A percentile compares a stretch with the other conserved stretches of the same genome.
These are phyloP conservation scores for Bolinopsis microptera DNA, from an alignment of 37 sponge, comb jelly and placozoan genomes.

Conservation along the genomic window DNA sequence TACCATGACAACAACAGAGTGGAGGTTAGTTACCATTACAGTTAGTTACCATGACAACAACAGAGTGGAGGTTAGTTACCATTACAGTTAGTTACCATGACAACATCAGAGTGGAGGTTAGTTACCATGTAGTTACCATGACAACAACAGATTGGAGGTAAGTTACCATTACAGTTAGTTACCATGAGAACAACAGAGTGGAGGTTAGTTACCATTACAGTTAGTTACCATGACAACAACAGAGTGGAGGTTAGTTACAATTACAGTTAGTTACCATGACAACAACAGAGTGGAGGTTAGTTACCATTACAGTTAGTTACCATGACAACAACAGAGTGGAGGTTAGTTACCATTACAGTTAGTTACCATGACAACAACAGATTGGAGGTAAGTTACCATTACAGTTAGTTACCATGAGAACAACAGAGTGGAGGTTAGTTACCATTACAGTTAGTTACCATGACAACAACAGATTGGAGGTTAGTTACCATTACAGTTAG, in stretches of 20 bases:
- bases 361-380: slow-evolving; percentile 7
- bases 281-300: neutral
- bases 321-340: slow-evolving; percentile 55
- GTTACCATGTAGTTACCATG: slow-evolving; percentile 56
- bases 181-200: slow-evolving; percentile 74
- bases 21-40: too few relatives aligned
- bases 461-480: slow-evolving; percentile 31
- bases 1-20: slow-evolving; percentile 9
- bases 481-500: slow-evolving; percentile 29
- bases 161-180: neutral
- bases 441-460: slow-evolving; percentile 45
- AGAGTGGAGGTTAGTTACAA: too few relatives aligned
- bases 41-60: slow-evolving; percentile 24
- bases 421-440: too few relatives aligned
- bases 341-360: too few relatives aligned
- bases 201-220: slow-evolving; percentile 72
- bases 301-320: slow-evolving; percentile 32
- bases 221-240: slow-evolving; percentile 47
- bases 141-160: too few relatives aligned
- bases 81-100: slow-evolving; percentile 52
- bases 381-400: too few relatives aligned
- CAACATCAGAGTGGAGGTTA: too few relatives aligned
- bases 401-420: slow-evolving; percentile 18
- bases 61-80: too few relatives aligned
- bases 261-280: neutral